Base-by-base conservation (phyloP, 1,140 invertebrate genomes). In the Melipona quadrifasciata region DNA sequence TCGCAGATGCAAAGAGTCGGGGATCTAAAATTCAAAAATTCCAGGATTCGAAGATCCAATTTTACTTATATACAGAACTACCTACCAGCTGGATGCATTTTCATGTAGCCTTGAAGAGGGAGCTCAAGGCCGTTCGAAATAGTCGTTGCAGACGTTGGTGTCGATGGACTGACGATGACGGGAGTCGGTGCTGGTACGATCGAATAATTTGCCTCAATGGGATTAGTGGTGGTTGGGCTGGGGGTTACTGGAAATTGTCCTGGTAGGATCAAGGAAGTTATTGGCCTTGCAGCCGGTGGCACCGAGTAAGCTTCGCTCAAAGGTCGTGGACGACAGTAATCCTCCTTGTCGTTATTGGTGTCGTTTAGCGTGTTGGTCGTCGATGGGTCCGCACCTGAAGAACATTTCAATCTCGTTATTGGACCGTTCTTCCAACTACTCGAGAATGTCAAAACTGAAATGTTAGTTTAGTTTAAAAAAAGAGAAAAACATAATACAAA, bases 271-370 rank as follows among this genome's bases (percentile, higher is more conserved):
- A 89, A 58, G 58, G 87, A 86, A 47, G 90, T 91, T 53, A 95
- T 87, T 34, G 95, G 95, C 70, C 95, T 94, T 19, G 95, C 95
- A 34, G 93, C 89, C 12, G 95, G 95, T 51, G 95, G 95, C 2
- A 96, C 93, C 53, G 93, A 93, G 80, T 96, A 96, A 17, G 94
- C 94, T 67, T 96, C 95, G 74, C 93, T 95, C 55, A 95, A 76
- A n/a, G 95, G 95, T 73, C 95, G 91, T 6, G 96, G 95, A 83
- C 92, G 91, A 76, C 96, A 94, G 84, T 96, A 96, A 79, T 96
- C 95, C 81, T 95, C 94, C 31, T 94, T 86, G 39, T 90, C 88
- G 74, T 86, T 86, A 24, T 21, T 82, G 11, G 61, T 55, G 51
- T 90, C 86, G 27, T 39, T 85, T 16, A 53, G 72, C 39, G 84